Evolutionary conservation across 35 echinoderm and acorn worm genomes (phyloP), one percentile per base, ranked within the genome.

Genomic region (Ptychodera flava): DNA sequence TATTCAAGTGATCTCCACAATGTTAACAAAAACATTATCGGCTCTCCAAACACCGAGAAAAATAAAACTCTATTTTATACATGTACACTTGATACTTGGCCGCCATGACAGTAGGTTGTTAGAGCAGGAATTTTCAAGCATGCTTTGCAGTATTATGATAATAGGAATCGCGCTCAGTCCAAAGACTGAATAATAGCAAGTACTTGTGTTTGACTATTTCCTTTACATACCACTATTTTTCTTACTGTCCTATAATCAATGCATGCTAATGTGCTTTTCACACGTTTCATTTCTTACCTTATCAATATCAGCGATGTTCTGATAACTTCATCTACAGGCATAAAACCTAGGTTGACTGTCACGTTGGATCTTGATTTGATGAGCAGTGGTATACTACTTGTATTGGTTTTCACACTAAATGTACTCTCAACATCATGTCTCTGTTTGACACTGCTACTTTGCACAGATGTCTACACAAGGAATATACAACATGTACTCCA

Each of bases 261-360:
- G 75, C 75, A 77, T 15, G 15, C 75, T 77, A 77, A 77, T 77
- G 75, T 15, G 15, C 15, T 77, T 15, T 15, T 77, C n/a, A 15
- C 15, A 15, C 75, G 75, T 34, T 1, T 2, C 82, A 33, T 28
- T 16, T 31, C 77, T 89, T 77, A 97, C 95, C 95, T 97, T 35
- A 97, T 94, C 33, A 97, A 79, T n/a, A 97, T 87, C 16, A 97
- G 85, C 33, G 95, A 97, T 30, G 92, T 90, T 87, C 92, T 88
- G 45, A 93, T 92, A 29, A 87, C 89, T 37, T 91, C 89, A 89
- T 97, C 92, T 30, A 77, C 91, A 78, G 95, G 95, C 78, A 90
- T 92, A 79, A 97, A 97, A 37, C 83, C 92, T 15, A 97, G 76
- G 33, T 91, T 81, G 28, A 97, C 79, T 10, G 95, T 97, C 10